Evolutionary conservation across 2,113 vertebrate genomes (phyloP).

Genomic region (Oncorhynchus masou): DNA sequence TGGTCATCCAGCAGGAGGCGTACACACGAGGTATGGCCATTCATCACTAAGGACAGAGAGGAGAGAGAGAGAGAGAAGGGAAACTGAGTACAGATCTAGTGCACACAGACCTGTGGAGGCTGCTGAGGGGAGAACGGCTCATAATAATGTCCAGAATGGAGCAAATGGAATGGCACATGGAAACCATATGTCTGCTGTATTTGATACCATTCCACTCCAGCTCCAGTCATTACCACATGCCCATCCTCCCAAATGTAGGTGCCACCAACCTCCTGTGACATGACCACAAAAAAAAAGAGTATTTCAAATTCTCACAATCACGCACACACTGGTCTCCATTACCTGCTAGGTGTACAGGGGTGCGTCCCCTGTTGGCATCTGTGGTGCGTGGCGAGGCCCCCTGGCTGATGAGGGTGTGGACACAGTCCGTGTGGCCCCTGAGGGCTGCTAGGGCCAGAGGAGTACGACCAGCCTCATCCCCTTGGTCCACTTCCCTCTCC

Average conservation of each 20-base stretch:
- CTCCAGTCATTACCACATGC: no score
- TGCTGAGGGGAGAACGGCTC: no score
- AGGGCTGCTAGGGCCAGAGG: constrained; percentile 89
- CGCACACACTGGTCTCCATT: not conserved
- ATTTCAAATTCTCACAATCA: not conserved
- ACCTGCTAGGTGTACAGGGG: constrained; percentile 91
- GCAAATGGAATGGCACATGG: no score
- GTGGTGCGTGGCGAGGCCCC: constrained; percentile 85
- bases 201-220: no score
- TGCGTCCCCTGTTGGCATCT: constrained; percentile 82
- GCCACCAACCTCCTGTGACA: no score
- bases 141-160: no score
- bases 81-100: no score
- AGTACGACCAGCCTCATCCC: constrained; percentile 87
- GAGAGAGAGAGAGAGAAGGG: no score
- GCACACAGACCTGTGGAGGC: no score
- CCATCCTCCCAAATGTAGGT: no score
- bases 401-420: constrained; percentile 89
- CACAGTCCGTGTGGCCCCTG: constrained; percentile 86
- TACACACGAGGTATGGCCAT: constrained; percentile 91
- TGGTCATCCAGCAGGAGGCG: constrained; percentile 88
- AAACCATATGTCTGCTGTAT: no score
- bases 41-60: constrained; percentile 80
- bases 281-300: not conserved
- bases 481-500: constrained; percentile 85